phyloP scores from a whole-genome alignment of 2,888 invertebrate genomes.

The Tubulanus polymorphus region DNA sequence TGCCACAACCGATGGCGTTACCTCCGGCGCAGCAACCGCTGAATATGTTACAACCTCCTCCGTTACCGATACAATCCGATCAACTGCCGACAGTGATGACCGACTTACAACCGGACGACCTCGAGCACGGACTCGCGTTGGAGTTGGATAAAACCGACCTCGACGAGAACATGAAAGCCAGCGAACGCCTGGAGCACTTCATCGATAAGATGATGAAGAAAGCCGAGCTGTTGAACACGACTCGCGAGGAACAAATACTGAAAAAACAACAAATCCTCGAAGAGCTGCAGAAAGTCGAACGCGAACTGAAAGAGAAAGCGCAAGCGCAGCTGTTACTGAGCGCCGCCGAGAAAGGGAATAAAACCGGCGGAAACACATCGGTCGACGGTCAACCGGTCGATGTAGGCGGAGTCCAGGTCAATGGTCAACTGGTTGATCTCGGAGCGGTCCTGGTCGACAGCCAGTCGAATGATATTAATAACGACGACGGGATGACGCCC shows the following conservation, averaged over 20 bases:
- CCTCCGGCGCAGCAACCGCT: too few species aligned
- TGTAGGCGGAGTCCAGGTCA: too few species aligned
- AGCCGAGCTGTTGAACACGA: constrained; percentile 41
- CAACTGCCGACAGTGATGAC: background rate
- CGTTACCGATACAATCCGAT: background rate
- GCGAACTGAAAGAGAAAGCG: constrained; percentile 64
- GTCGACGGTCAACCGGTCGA: too few species aligned
- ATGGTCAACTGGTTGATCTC: too few species aligned
- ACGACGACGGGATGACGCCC: background rate
- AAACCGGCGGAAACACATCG: too few species aligned
- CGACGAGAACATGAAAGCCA: constrained; percentile 42
- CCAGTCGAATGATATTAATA: background rate
- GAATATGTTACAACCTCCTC: too few species aligned
- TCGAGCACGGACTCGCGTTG: background rate
- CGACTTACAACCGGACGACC: constrained; percentile 9
- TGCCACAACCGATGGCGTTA: too few species aligned
- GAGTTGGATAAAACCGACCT: constrained; percentile 6
- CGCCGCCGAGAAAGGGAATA: too few species aligned
- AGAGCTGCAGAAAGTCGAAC: constrained; percentile 68
- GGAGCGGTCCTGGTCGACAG: too few species aligned
- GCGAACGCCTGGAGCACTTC: constrained; percentile 50
- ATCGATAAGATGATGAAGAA: constrained; percentile 53
- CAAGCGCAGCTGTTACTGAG: constrained; percentile 47
- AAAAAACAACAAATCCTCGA: constrained; percentile 68
- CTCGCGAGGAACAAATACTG: constrained; percentile 62